Base-by-base conservation (phyloP, 2,888 invertebrate genomes). In the Polylopha cassiicola region DNA sequence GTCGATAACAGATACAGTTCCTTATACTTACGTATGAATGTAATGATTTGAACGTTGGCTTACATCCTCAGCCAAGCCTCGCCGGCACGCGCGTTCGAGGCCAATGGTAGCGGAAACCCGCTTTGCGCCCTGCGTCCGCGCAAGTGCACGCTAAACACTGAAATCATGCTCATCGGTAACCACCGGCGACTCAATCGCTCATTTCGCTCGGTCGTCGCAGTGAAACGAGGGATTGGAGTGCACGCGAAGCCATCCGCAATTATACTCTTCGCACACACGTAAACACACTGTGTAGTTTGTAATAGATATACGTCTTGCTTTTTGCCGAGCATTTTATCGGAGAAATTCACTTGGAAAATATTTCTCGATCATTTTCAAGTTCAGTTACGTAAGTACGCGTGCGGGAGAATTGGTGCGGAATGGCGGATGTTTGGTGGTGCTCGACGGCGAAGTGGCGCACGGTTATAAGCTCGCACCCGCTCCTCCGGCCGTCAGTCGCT, bases 341-440 rank as follows among this genome's bases (percentile, higher is more conserved):
- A 84, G 86, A 86, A 86, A 86, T 85, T 85, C 73, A 71, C 76
- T 81, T 86, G 81, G 85, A 85, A 86, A 86, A 85, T 77, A 71
- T 74, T 82, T 82, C 79, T 79, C 67, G 76, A 81, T 79, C 73
- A 84, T 85, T 78, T 85, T 86, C 84, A 86, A 86, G 86, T 86
- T 85, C 85, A 82, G 79, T 86, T 86, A 86, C 81, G 58, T 86
- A 86, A 86, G 85, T 71, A 65, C 77, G 82, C 80, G 81, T 84
- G 82, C 73, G 59, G 68, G 75, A 75, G 86, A 86, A 86, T 73
- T 84, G 74, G 86, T 84, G 86, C 86, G 82, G 86, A 86, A 86
- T 85, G 74, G 84, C 86, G 86, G 86, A 86, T 86, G 82, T 81
- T 78, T 75, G 80, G 76, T 79, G 80, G 76, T 75, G 79, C 76